Base-by-base conservation (phyloP, 1,140 invertebrate species). In the Drosophila lini region DNA sequence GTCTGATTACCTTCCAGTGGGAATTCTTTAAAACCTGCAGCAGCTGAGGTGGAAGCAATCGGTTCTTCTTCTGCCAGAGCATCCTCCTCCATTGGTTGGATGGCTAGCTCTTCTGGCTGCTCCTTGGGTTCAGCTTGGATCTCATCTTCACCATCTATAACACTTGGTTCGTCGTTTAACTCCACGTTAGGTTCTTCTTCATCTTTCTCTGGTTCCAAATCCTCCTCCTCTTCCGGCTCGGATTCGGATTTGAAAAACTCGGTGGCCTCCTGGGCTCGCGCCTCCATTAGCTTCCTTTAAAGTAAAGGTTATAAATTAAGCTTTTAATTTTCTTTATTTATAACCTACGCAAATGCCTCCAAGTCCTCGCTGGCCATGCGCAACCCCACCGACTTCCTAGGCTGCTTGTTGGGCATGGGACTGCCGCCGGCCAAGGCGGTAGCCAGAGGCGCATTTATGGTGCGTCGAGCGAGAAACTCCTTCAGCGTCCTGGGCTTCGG, bases 401-500 rank as follows among this genome's bases (percentile, higher is more conserved):
- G 59, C 45, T 78, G 70, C 36, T 48, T 82, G 10, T n/a, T 63
- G 15, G 79, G 82, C 56, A 82, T 78, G 19, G 83, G 80, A 65
- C 76, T 80, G 6, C 77, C 93, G 77, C 61, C 93, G 9, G 58
- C 81, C 48, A 76, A 13, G 0, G 91, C 93, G 76, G 63, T 93
- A 10, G 50, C 81, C 36, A 77, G 22, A 2, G 91, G 91, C 34
- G 79, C 74, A 6, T 88, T 81, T n/a, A 92, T 90, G 10, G 85
- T 92, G 6, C 81, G 74, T 0, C 91, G 75, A 19, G 56, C 92
- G 0, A 97, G 92, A 92, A 97, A 97, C 83, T 96, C 96, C 63
- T 95, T 92, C 5, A 97, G 86, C 1, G 94, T 95, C 42, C 94
- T 93, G 47, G 95, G 94, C 80, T 95, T 95, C 5, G 96, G 96